Evolutionary conservation across 2,888 invertebrate species (phyloP).

Genomic region (Drosophila hamatofila): DNA sequence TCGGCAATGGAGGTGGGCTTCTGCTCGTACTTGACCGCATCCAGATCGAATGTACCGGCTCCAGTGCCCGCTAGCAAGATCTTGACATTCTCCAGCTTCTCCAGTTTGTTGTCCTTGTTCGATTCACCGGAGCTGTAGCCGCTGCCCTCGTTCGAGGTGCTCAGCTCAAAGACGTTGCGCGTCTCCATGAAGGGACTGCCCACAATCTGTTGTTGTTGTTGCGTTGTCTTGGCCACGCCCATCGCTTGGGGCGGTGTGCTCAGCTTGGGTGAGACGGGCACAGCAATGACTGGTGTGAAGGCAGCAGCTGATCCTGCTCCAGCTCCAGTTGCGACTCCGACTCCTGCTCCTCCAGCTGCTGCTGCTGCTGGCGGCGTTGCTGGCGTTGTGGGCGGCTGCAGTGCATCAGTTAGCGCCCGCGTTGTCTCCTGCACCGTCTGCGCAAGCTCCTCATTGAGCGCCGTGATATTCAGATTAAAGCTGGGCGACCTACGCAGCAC

Average conservation of each 20-base stretch:
- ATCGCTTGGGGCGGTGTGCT: slow-evolving; percentile 61
- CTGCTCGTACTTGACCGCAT: slow-evolving; percentile 83
- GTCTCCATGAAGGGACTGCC: slow-evolving; percentile 85
- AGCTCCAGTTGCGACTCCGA: background rate
- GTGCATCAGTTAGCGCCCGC: slow-evolving; percentile 79
- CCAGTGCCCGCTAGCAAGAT: slow-evolving; percentile 81
- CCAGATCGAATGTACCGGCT: slow-evolving; percentile 81
- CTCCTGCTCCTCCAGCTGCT: background rate
- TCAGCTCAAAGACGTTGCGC: slow-evolving; percentile 83
- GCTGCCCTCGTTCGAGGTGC: slow-evolving; percentile 79
- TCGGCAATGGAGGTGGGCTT: slow-evolving; percentile 88
- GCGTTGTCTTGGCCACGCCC: slow-evolving; percentile 30
- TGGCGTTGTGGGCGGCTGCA: slow-evolving; percentile 67
- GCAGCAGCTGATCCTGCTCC: background rate
- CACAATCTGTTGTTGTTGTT: slow-evolving; percentile 47
- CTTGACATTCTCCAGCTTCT: slow-evolving; percentile 84
- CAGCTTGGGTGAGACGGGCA: slow-evolving; percentile 54
- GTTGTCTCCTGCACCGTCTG: slow-evolving; percentile 84
- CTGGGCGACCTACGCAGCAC: slow-evolving; percentile 84
- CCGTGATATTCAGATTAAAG: slow-evolving; percentile 84
- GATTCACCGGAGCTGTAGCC: slow-evolving; percentile 77
- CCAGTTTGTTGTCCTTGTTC: slow-evolving; percentile 83
- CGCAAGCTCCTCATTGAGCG: slow-evolving; percentile 83
- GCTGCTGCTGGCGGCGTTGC: slow-evolving; percentile 18
- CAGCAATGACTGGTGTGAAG: slow-evolving; percentile 25